Evolutionary conservation across 2,113 vertebrate genomes (phyloP), one percentile per base, ranked within the genome.

Genomic region (Odobenus rosmarus): DNA sequence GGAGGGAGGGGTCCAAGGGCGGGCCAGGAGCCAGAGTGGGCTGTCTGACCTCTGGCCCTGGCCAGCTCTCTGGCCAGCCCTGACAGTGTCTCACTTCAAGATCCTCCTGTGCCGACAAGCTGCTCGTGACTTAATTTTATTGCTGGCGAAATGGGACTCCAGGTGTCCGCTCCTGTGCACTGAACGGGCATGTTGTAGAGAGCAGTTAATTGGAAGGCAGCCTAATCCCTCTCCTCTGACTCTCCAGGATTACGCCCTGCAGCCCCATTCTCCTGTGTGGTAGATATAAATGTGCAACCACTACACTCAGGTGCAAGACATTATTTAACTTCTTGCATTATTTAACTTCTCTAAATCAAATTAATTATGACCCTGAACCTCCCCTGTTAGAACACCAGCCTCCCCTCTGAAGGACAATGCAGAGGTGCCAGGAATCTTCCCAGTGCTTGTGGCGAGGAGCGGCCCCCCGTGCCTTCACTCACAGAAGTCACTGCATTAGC

Each of bases 291-390:
- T 84, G 39, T 96, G 13, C 33, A 89, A 39, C 36, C 87, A 77
- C 21, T 7, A 19, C 5, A 42, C 51, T 74, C 69, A 53, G 36
- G n/a, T 26, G 90, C 6, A 86, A 94, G 83, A 92, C 42, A 76
- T 49, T 36, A 33, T 18, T 8, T 21, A 69, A 69, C 67, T 69
- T 36, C 67, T 36, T 1, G 2, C 62, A 39, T 89, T 86, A 72
- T 69, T 92, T 80, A 95, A 69, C 76, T 31, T 92, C 89, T 83
- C 53, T 89, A 77, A 95, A 71, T 91, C 85, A 71, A 67, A 90
- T 94, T 57, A 33, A 61, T 26, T 23, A 46, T 13, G 61, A 42
- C 33, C 11, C 46, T 79, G 33, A 96, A n/a, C 21, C 42, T 86
- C 19, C 49, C 46, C 57, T 12, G 26, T 62, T 86, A 6, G 31